A percentile compares a stretch with the other conserved stretches of the same genome.
These are phyloP conservation scores for Xerus inauris DNA, from an alignment of 2,113 vertebrate species.

Conservation along the genomic window DNA sequence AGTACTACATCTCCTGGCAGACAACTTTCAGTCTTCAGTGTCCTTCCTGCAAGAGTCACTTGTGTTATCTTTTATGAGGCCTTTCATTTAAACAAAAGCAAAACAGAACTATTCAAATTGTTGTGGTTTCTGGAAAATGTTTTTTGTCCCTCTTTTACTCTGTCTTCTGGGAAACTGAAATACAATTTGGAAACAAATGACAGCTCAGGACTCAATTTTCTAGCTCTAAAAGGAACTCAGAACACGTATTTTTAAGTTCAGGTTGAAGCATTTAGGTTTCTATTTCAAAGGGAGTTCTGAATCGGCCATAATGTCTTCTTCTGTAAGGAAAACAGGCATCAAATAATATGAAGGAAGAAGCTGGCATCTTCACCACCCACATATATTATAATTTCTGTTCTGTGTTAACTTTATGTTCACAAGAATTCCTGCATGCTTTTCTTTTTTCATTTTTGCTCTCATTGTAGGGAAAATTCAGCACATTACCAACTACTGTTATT, in stretches of 20 bases:
- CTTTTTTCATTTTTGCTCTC: not conserved
- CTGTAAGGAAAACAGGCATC: not conserved
- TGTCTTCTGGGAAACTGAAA: conserved; percentile 49
- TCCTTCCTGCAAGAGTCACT: not conserved
- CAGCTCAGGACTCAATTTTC: conserved; percentile 34
- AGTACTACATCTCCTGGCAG: not conserved
- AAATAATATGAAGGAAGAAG: not conserved
- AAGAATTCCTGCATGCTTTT: not conserved
- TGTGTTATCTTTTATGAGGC: not conserved
- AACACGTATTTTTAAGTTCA: conserved; percentile 14
- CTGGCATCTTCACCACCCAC: not conserved
- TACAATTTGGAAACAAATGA: conserved; percentile 63
- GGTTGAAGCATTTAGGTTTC: conserved; percentile 54
- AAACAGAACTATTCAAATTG: not conserved
- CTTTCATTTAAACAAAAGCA: conserved; percentile 34
- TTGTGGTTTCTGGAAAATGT: conserved; percentile 27
- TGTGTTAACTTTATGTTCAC: not conserved
- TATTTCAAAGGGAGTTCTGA: conserved; percentile 50
- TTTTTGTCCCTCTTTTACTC: not conserved
- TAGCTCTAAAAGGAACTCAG: not conserved
- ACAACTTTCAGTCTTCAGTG: not conserved
- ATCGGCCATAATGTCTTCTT: not conserved
- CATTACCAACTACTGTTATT: conserved; percentile 21
- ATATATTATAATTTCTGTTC: not conserved
- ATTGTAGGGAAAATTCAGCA: not conserved